Conservation (phyloP, 2,888 invertebrate species). For the Balanococcus diminutus region DNA sequence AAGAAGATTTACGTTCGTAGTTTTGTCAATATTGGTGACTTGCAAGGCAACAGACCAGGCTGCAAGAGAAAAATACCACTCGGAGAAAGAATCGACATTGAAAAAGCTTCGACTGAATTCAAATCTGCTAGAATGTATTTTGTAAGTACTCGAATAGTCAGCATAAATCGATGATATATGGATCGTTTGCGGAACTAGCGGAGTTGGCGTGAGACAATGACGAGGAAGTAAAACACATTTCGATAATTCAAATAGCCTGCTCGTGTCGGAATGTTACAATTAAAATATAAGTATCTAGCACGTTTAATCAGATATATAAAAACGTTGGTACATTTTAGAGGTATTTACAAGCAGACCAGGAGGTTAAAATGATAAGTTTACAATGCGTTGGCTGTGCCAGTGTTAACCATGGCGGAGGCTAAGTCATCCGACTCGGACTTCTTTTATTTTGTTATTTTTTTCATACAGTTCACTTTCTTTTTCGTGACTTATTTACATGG, state of each 20-base stretch:
- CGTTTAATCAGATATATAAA: neutral
- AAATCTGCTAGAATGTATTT: neutral
- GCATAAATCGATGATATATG: neutral
- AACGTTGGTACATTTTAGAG: neutral
- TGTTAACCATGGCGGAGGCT: neutral
- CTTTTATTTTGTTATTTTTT: slow-evolving; percentile 19
- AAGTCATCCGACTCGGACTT: slow-evolving; percentile 3
- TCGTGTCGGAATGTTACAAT: neutral
- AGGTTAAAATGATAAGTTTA: neutral
- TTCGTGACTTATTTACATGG: slow-evolving; percentile 44
- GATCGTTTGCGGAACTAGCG: neutral
- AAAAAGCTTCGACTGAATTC: neutral
- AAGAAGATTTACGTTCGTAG: neutral
- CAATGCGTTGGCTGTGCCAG: neutral
- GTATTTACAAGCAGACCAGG: neutral
- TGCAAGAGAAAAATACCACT: neutral
- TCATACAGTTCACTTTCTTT: slow-evolving; percentile 42
- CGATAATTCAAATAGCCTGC: neutral
- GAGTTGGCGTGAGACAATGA: neutral
- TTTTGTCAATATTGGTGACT: slow-evolving; percentile 2
- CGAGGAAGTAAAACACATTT: neutral
- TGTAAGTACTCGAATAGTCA: neutral
- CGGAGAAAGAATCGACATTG: neutral
- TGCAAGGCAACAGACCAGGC: too few species aligned
- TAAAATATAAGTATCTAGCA: neutral